These are phyloP conservation scores for Hozukius guyotensis DNA, from an alignment of 2,797 vertebrate species.

Conservation along the genomic window DNA sequence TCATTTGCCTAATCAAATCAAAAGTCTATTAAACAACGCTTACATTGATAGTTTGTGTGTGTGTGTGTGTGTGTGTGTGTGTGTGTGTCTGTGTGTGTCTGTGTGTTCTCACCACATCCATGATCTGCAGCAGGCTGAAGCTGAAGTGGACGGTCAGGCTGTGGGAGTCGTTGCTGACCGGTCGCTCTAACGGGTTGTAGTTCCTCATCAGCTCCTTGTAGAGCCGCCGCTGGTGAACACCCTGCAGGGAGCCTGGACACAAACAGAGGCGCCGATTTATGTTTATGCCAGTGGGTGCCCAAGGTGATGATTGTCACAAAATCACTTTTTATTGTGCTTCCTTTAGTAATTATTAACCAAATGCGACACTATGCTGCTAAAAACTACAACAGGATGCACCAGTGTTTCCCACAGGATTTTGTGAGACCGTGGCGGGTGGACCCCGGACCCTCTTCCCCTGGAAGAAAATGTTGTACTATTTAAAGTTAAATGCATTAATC, in stretches of 20 bases:
- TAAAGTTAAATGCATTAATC: no score
- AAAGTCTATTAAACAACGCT: no score
- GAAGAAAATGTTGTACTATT: no score
- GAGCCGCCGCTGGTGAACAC: constrained; percentile 73
- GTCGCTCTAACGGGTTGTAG: constrained; percentile 78
- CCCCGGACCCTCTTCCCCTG: no score
- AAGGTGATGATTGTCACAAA: no score
- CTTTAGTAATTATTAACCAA: no score
- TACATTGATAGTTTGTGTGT: neutral
- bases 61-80: neutral
- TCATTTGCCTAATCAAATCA: neutral
- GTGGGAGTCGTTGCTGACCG: constrained; percentile 80
- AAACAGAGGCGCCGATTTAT: neutral
- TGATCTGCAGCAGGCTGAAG: constrained; percentile 84
- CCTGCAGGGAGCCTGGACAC: constrained; percentile 73
- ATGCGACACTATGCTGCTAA: no score
- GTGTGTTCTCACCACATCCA: constrained; percentile 75
- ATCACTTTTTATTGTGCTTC: no score
- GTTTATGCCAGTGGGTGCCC: no score
- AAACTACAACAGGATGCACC: no score
- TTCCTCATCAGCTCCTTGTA: constrained; percentile 80
- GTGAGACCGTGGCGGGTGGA: accelerated
- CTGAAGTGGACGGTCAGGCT: constrained; percentile 80
- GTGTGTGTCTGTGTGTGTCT: neutral
- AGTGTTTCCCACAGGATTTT: no score